Evolutionary conservation across 2,888 invertebrate species (phyloP).

Genomic region (Hypercompe scribonia): DNA sequence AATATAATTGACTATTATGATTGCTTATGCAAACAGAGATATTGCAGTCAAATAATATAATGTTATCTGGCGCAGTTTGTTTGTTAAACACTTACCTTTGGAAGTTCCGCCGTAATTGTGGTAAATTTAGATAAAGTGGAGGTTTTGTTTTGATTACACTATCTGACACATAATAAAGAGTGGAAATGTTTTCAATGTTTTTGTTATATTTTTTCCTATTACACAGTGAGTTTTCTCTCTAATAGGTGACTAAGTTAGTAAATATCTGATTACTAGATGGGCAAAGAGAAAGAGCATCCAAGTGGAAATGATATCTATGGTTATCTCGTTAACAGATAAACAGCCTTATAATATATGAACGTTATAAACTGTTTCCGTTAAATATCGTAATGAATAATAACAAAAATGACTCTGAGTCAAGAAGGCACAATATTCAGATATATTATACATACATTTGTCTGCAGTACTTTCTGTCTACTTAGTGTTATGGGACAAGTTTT

Average conservation of each 20-base stretch:
- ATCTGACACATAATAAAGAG: no score
- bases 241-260: neutral
- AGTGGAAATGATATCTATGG: neutral
- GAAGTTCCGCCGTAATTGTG: neutral
- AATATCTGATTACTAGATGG: neutral
- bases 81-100: neutral
- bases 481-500: no score
- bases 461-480: no score
- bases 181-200: neutral
- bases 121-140: neutral
- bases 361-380: no score
- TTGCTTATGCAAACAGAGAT: neutral
- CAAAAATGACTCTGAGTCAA: no score
- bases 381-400: no score
- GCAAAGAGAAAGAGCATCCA: neutral
- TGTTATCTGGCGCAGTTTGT: neutral
- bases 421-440: no score
- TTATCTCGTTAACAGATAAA: neutral
- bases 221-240: neutral
- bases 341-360: neutral
- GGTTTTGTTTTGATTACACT: neutral
- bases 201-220: neutral
- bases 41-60: neutral
- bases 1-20: slow-evolving; percentile 4
- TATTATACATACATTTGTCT: no score